Conservation (phyloP, 2,888 invertebrate species). For the Formica aserva region DNA sequence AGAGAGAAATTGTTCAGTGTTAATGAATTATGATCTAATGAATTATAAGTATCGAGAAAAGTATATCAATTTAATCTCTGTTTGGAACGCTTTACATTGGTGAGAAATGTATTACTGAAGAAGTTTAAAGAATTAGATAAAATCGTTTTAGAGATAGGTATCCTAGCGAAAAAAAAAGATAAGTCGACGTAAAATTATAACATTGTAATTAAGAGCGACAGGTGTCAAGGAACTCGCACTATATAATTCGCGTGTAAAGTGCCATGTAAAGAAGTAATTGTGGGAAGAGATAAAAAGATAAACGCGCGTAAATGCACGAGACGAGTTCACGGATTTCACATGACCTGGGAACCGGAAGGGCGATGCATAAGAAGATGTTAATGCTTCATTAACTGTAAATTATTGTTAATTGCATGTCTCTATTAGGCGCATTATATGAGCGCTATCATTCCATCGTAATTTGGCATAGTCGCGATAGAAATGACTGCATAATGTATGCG, state of each 20-base stretch:
- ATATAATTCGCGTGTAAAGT: constrained; percentile 31
- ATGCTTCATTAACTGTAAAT: constrained; percentile 46
- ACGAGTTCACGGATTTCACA: constrained; percentile 47
- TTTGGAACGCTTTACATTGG: neutral
- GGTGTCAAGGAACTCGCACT: constrained; percentile 42
- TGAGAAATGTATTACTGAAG: neutral
- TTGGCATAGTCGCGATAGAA: neutral
- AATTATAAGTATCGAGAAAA: neutral
- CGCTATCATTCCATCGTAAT: neutral
- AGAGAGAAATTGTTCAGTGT: neutral
- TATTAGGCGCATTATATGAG: constrained; percentile 20
- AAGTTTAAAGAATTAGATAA: neutral
- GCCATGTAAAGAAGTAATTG: constrained; percentile 50
- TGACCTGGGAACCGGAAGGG: constrained; percentile 43
- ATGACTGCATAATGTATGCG: neutral
- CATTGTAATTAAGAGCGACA: constrained; percentile 29
- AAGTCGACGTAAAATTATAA: neutral
- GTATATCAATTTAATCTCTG: neutral
- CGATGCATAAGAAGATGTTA: constrained; percentile 23
- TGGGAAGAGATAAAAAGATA: constrained; percentile 52
- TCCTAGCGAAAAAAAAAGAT: neutral
- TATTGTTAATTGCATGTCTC: constrained; percentile 23
- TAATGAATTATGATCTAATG: neutral
- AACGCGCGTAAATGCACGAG: constrained; percentile 19
- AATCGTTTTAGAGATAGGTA: neutral